phyloP scores from a whole-genome alignment of 1,140 invertebrate species.

The Onthophagus taurus region DNA sequence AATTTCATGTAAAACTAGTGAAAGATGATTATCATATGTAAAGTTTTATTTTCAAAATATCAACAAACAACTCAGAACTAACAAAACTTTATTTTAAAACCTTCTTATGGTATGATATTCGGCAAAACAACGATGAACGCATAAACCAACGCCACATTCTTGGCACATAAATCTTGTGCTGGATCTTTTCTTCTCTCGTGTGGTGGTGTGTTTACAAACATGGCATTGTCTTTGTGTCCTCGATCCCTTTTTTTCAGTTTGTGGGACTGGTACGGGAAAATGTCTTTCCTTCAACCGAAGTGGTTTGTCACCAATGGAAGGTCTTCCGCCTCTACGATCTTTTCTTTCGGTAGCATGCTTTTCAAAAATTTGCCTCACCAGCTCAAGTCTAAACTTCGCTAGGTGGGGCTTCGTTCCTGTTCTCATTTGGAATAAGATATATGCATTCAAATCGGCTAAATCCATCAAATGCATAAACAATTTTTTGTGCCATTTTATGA shows the following conservation, averaged over 20 bases:
- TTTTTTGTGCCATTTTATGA: background rate
- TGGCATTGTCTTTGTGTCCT: conserved; percentile 14
- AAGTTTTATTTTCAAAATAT: no score
- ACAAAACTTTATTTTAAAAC: background rate
- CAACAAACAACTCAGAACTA: no score
- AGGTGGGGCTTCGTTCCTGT: background rate
- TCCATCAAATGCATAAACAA: conserved; percentile 2
- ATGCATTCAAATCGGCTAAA: background rate
- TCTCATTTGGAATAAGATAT: background rate
- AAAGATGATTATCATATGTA: no score
- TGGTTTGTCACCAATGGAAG: conserved; percentile 1
- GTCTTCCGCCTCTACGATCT: background rate
- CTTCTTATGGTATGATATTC: conserved; percentile 17
- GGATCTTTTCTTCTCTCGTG: conserved; percentile 9
- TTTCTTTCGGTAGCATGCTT: background rate
- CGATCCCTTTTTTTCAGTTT: conserved; percentile 7
- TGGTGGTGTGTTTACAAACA: conserved; percentile 12
- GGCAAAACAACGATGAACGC: conserved; percentile 18
- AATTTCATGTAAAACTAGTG: no score
- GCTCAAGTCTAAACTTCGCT: background rate
- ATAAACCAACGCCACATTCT: conserved; percentile 18
- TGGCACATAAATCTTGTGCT: conserved; percentile 17
- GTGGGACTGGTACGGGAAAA: conserved; percentile 12
- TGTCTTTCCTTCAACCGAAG: conserved; percentile 5
- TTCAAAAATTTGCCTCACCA: conserved; percentile 5